Percentiles rank a stretch among this genome's conserved stretches.
These are phyloP conservation scores for Zaprionus tsacasi DNA, from an alignment of 1,140 invertebrate species.

Conservation along the genomic window DNA sequence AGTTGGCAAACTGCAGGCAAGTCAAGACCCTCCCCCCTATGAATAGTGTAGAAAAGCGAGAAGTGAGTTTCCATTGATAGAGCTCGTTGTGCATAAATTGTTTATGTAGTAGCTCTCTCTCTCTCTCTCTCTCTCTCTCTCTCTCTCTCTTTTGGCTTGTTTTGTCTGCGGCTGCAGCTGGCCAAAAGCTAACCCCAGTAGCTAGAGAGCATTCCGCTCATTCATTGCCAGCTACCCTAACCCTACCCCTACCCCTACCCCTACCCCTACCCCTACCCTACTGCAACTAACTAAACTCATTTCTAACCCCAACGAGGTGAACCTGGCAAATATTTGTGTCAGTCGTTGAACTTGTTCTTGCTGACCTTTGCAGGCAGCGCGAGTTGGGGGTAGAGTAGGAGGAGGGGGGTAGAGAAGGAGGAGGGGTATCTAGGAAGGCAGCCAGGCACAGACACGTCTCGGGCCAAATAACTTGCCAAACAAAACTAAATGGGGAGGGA, in stretches of 20 bases:
- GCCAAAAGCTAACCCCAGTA: conserved; percentile 24
- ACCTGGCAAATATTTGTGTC: conserved; percentile 67
- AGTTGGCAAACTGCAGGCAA: conserved; percentile 66
- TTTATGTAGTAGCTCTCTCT: conserved; percentile 60
- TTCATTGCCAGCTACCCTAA: too few relatives aligned
- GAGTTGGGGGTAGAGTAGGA: neutral
- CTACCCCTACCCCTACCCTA: neutral
- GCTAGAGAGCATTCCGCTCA: neutral
- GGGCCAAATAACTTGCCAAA: conserved; percentile 38
- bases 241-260: neutral
- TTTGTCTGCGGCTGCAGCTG: conserved; percentile 38
- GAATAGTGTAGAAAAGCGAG: neutral
- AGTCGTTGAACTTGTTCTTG: conserved; percentile 70
- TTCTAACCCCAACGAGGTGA: conserved; percentile 45
- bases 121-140: conserved; percentile 2
- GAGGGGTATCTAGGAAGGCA: neutral
- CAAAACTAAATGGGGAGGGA: conserved; percentile 19
- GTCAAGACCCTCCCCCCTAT: conserved; percentile 5
- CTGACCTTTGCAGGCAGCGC: conserved; percentile 51
- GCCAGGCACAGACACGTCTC: conserved; percentile 31
- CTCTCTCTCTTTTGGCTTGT: conserved; percentile 10
- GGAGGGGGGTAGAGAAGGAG: neutral
- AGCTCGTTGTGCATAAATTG: conserved; percentile 75
- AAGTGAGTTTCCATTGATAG: conserved; percentile 47
- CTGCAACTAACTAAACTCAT: neutral